Evolutionary conservation across 92 coral and sea anemone species (phyloP).

Genomic region (Blastomussa wellsi): DNA sequence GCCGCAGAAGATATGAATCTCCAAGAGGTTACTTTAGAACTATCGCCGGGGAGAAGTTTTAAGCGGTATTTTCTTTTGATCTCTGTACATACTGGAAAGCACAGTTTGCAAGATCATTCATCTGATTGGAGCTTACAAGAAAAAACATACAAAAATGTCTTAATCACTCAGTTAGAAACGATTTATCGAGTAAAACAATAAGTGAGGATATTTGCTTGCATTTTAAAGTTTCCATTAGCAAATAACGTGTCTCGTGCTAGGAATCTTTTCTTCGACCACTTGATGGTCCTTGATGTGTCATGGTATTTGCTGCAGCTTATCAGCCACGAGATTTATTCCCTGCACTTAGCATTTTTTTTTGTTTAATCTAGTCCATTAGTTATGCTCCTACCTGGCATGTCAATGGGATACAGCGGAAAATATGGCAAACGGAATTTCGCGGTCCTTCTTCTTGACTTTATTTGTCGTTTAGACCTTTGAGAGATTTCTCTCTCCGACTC

Average conservation of each 20-base stretch:
- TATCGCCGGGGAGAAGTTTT: not conserved
- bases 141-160: not conserved
- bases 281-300: not conserved
- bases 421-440: slow-evolving; percentile 9
- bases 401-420: slow-evolving; percentile 39
- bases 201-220: not conserved
- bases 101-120: not conserved
- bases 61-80: not conserved
- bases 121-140: not conserved
- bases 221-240: not conserved
- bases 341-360: not conserved
- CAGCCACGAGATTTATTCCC: not conserved
- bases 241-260: not conserved
- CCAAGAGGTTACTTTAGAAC: not conserved
- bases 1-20: not conserved
- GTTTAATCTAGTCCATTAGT: not conserved
- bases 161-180: not conserved
- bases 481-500: slow-evolving; percentile 6
- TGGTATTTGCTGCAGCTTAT: not conserved
- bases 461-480: slow-evolving; percentile 19
- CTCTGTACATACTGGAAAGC: not conserved
- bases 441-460: not conserved
- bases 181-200: not conserved
- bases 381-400: slow-evolving; percentile 26
- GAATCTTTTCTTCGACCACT: not conserved